Percentiles rank a stretch among this genome's conserved stretches.
phyloP scores from a whole-genome alignment of 2,888 invertebrate species.

The Cheilosia grossa region DNA sequence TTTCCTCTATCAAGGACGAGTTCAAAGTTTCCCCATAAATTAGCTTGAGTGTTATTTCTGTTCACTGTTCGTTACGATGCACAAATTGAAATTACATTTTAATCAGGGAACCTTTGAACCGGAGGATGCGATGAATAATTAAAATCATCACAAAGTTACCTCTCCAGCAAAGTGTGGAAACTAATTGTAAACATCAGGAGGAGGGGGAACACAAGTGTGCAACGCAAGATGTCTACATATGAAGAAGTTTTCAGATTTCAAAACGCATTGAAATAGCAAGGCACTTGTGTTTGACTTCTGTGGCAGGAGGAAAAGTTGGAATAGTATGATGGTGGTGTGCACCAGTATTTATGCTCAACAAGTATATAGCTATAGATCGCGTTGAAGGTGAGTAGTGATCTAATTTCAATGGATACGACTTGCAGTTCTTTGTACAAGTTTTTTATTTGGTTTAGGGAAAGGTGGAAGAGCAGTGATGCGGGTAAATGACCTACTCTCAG shows the following conservation, averaged over 20 bases:
- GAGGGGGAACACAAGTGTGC: neutral
- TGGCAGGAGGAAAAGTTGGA: too few species aligned
- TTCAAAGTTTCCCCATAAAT: slow-evolving; percentile 19
- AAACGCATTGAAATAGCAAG: neutral
- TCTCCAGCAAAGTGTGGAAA: slow-evolving; percentile 9
- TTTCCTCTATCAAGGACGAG: neutral
- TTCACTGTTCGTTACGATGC: neutral
- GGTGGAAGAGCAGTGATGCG: too few species aligned
- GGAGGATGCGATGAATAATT: slow-evolving; percentile 45
- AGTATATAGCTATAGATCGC: neutral
- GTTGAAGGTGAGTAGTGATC: neutral
- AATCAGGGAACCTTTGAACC: slow-evolving; percentile 49
- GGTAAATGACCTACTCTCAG: too few species aligned
- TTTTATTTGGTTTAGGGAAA: too few species aligned
- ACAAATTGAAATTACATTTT: slow-evolving; percentile 52
- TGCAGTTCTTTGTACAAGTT: neutral
- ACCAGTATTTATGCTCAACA: neutral
- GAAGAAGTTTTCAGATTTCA: slow-evolving; percentile 10
- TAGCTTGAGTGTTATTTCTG: slow-evolving; percentile 19
- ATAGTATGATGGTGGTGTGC: neutral
- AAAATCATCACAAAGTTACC: slow-evolving; percentile 28
- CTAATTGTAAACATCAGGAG: slow-evolving; percentile 23
- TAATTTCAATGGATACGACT: neutral
- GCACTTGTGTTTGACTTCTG: slow-evolving; percentile 10
- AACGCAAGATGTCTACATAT: neutral